A percentile compares a stretch with the other conserved stretches of the same genome.
Evolutionary conservation across 2,888 invertebrate genomes (phyloP).

Genomic region (Amphipoea lucens): DNA sequence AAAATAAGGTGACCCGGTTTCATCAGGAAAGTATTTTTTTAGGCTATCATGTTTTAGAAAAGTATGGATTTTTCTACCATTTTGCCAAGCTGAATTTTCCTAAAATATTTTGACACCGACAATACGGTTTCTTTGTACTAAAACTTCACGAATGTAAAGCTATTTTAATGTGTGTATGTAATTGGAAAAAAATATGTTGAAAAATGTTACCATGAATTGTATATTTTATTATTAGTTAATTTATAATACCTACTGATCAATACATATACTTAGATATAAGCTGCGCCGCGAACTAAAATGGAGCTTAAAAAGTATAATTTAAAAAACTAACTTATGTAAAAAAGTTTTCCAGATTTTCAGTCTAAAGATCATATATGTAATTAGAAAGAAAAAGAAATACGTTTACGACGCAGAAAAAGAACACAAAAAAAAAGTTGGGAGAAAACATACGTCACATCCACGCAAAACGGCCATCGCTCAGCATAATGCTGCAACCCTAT

Average conservation of each 20-base stretch:
- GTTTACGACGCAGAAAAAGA: too few relatives aligned
- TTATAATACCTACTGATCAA: constrained; percentile 2
- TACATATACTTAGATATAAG: constrained; percentile 26
- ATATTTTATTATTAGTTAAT: constrained; percentile 31
- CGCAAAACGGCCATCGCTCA: too few relatives aligned
- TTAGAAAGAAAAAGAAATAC: too few relatives aligned
- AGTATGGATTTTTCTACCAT: neutral
- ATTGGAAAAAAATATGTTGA: constrained; percentile 4
- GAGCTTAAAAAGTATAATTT: constrained; percentile 1
- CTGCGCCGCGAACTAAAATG: neutral
- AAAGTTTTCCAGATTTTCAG: neutral
- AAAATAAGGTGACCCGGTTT: neutral
- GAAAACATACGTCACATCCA: too few relatives aligned
- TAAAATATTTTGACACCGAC: constrained; percentile 20
- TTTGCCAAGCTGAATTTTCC: constrained; percentile 22
- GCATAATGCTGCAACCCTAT: too few relatives aligned
- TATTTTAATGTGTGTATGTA: constrained; percentile 34
- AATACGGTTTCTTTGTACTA: constrained; percentile 19
- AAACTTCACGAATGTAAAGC: constrained; percentile 31
- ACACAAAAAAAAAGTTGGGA: too few relatives aligned
- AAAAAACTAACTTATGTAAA: neutral
- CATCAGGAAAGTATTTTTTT: neutral
- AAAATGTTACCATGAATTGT: constrained; percentile 39
- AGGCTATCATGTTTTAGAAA: neutral
- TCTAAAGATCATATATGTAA: too few relatives aligned